Percentiles rank a stretch among this genome's conserved stretches.
phyloP scores from a whole-genome alignment of 2,113 vertebrate species.

The Zapornia atra region DNA sequence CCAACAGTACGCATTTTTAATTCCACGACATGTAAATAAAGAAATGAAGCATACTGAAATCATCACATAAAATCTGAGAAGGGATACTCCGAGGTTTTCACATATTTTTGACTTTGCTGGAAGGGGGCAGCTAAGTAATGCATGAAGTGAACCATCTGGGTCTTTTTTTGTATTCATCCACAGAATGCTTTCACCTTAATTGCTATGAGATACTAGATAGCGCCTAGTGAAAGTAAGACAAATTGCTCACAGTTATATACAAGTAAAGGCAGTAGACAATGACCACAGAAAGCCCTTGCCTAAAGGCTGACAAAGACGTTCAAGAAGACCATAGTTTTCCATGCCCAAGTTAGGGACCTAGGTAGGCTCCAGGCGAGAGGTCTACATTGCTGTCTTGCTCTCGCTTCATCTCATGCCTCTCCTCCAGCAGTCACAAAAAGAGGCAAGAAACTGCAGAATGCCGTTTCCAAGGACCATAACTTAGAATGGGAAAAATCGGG shows the following conservation, averaged over 20 bases:
- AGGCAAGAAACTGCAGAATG: constrained; percentile 1
- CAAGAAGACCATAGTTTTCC: not conserved
- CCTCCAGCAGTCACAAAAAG: not conserved
- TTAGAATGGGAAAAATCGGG: constrained; percentile 23
- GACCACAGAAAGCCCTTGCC: not conserved
- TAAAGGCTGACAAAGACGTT: not conserved
- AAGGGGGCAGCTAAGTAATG: not conserved
- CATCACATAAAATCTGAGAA: not conserved
- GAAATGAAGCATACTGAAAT: not conserved
- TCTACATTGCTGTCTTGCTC: not conserved
- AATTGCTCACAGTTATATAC: not conserved
- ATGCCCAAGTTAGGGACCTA: not conserved
- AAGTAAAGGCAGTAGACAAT: not conserved
- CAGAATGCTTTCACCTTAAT: not conserved
- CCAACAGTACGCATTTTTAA: not conserved
- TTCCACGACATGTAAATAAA: not conserved
- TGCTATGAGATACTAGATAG: not conserved
- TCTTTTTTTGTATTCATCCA: not conserved
- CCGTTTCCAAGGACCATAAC: constrained; percentile 9
- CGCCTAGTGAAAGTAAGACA: not conserved
- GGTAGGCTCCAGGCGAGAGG: not conserved
- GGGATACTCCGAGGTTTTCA: not conserved
- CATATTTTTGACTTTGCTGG: not conserved
- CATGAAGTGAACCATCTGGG: not conserved
- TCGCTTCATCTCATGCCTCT: not conserved